Conservation (phyloP, 2,888 invertebrate genomes). For the Blera fallax region DNA sequence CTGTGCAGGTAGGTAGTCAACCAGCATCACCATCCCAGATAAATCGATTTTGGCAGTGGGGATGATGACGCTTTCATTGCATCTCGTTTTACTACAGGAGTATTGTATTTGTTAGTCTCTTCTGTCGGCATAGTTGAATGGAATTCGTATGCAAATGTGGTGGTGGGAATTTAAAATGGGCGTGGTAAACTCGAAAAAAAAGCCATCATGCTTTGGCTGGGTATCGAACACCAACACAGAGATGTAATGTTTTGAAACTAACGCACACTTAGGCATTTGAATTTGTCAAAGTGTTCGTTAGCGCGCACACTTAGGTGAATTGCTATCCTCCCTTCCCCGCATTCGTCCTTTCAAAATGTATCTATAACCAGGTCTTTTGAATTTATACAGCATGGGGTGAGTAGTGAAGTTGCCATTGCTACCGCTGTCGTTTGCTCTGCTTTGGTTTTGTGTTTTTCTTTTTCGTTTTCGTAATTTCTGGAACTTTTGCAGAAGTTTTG, state of each 20-base stretch:
- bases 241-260: neutral
- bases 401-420: conserved; percentile 51
- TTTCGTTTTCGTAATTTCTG: conserved; percentile 26
- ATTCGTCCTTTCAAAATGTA: conserved; percentile 11
- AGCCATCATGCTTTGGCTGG: conserved; percentile 44
- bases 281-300: conserved; percentile 19
- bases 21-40: conserved; percentile 37
- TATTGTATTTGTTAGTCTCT: neutral
- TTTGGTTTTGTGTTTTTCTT: neutral
- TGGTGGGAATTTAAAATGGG: conserved; percentile 57
- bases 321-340: neutral
- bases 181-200: conserved; percentile 50
- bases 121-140: neutral
- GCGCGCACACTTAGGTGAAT: neutral
- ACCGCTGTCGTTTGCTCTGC: conserved; percentile 27
- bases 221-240: conserved; percentile 19
- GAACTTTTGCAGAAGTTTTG: conserved; percentile 69
- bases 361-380: conserved; percentile 33
- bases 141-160: conserved; percentile 34
- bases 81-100: neutral
- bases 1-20: conserved; percentile 41
- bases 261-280: neutral
- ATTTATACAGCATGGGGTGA: conserved; percentile 28
- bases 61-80: conserved; percentile 5
- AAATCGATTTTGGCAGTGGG: conserved; percentile 15